Percentiles rank a stretch among this genome's conserved stretches.
These are phyloP conservation scores for Arge pagana DNA, from an alignment of 2,888 invertebrate species.

Conservation along the genomic window DNA sequence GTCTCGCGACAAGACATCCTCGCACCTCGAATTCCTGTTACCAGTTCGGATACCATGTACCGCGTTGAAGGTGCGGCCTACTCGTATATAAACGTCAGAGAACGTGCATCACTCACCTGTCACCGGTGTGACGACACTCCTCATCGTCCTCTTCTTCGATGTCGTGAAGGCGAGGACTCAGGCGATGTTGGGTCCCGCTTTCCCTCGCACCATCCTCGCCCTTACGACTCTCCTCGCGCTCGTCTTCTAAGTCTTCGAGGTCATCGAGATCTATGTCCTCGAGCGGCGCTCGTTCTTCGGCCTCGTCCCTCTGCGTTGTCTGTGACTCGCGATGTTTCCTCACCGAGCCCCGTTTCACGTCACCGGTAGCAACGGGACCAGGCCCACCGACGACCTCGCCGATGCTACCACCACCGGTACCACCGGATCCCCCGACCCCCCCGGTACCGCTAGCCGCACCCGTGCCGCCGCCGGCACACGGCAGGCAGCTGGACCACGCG, in stretches of 20 bases:
- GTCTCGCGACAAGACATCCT: too few relatives aligned
- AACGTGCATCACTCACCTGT: conserved; percentile 53
- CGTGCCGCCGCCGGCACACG: conserved; percentile 61
- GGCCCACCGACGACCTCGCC: conserved; percentile 63
- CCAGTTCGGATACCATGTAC: too few relatives aligned
- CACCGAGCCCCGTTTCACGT: conserved; percentile 60
- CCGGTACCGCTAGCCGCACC: conserved; percentile 53
- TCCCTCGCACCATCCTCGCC: conserved; percentile 42
- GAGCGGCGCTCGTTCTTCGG: conserved; percentile 38
- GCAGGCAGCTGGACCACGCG: conserved; percentile 59
- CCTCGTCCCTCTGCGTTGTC: conserved; percentile 23
- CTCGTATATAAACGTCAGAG: too few relatives aligned
- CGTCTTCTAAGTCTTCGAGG: conserved; percentile 31
- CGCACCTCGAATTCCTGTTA: too few relatives aligned
- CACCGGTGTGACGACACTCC: conserved; percentile 57
- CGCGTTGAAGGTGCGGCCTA: conserved; percentile 1
- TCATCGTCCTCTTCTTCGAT: conserved; percentile 83
- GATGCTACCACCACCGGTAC: conserved; percentile 63
- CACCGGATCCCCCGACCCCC: conserved; percentile 54
- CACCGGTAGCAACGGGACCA: too few relatives aligned
- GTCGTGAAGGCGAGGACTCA: conserved; percentile 78
- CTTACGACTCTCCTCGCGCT: conserved; percentile 31
- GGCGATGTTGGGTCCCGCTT: conserved; percentile 64
- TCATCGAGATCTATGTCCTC: conserved; percentile 50
- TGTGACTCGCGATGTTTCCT: conserved; percentile 51